A percentile compares a stretch with the other conserved stretches of the same genome.
phyloP scores from a whole-genome alignment of 2,113 vertebrate genomes.

The Scomber japonicus region DNA sequence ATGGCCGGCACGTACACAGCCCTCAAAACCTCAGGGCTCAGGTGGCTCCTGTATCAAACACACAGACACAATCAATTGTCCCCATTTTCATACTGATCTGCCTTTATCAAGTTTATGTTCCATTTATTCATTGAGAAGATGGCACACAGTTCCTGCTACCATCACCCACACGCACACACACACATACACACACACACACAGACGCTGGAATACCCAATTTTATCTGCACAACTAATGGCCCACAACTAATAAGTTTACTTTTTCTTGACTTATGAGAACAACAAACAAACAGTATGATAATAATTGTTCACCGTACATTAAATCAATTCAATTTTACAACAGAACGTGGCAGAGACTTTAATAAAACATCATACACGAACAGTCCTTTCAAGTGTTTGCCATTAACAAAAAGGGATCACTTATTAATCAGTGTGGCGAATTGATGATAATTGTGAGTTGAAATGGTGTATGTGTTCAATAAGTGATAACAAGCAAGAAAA shows the following conservation, averaged over 20 bases:
- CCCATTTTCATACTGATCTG: conserved; percentile 63
- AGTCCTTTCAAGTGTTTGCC: conserved; percentile 4
- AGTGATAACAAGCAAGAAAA: background rate
- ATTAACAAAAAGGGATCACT: background rate
- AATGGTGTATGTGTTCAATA: background rate
- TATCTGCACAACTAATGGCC: conserved; percentile 39
- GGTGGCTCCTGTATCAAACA: conserved; percentile 50
- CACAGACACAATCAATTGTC: conserved; percentile 17
- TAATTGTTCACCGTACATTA: conserved; percentile 10
- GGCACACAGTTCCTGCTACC: conserved; percentile 3
- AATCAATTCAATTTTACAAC: conserved; percentile 47
- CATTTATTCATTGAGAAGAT: conserved; percentile 18
- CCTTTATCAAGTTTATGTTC: conserved; percentile 57
- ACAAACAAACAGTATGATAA: conserved; percentile 29
- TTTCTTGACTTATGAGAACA: conserved; percentile 25
- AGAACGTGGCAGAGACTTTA: conserved; percentile 10
- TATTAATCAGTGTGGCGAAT: background rate
- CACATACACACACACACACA: conserved; percentile 11
- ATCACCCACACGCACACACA: conserved; percentile 19
- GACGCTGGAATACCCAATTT: conserved; percentile 10
- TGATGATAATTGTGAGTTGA: background rate
- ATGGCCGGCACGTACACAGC: conserved; percentile 55
- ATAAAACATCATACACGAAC: conserved; percentile 47
- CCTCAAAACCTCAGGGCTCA: conserved; percentile 66
- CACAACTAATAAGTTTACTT: conserved; percentile 52